Conservation (phyloP, 1,140 invertebrate genomes). For the Hermetia illucens region DNA sequence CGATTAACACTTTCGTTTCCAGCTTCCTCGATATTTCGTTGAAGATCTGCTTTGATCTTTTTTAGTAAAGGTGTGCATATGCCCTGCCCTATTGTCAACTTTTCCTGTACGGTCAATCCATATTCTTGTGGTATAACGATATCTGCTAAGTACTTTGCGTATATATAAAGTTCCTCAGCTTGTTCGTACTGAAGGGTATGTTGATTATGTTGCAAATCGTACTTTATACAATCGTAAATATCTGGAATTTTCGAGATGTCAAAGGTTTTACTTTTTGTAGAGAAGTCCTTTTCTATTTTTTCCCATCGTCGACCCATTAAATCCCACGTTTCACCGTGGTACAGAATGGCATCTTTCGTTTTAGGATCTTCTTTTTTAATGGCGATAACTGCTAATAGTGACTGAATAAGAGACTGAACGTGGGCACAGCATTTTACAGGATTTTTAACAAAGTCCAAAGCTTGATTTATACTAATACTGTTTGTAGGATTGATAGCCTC, state of each 20-base stretch:
- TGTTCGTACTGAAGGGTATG: constrained; percentile 86
- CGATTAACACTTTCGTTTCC: constrained; percentile 86
- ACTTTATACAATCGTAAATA: constrained; percentile 99
- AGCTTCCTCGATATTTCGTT: constrained; percentile 79
- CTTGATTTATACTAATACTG: constrained; percentile 73
- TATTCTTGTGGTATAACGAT: constrained; percentile 99
- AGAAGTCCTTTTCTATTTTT: constrained; percentile 98
- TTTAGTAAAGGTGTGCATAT: constrained; percentile 93
- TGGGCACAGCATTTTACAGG: constrained; percentile 86
- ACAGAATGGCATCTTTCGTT: constrained; percentile 80
- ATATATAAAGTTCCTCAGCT: constrained; percentile 88
- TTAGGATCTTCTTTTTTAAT: constrained; percentile 76
- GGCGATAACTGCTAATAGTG: constrained; percentile 72
- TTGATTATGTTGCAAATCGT: constrained; percentile 96
- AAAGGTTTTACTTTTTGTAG: constrained; percentile 73
- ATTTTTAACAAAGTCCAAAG: constrained; percentile 92
- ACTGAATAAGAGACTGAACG: constrained; percentile 73
- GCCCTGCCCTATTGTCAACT: constrained; percentile 91
- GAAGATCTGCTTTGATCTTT: constrained; percentile 91
- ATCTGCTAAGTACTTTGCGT: constrained; percentile 91
- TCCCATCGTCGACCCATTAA: constrained; percentile 95
- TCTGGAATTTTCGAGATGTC: constrained; percentile 99
- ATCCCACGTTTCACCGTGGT: constrained; percentile 99
- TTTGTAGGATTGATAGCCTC: constrained; percentile 79
- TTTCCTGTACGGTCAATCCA: constrained; percentile 89